phyloP scores from a whole-genome alignment of 53 echinoderm and acorn worm species.

The Paelopatides confundens region DNA sequence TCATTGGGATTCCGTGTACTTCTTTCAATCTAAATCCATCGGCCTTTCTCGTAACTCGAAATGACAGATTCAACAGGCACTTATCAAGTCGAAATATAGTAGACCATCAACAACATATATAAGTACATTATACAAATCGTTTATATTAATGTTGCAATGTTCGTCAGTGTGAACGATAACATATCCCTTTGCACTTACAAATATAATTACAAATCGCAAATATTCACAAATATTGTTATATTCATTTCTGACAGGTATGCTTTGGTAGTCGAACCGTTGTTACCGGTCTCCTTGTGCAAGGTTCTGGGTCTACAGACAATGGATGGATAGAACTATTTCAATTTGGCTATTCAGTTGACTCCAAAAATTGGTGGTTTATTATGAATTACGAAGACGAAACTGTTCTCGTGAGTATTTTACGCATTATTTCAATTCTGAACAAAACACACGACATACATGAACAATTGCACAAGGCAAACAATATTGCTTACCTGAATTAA shows the following conservation, averaged over 20 bases:
- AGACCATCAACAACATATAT: no score
- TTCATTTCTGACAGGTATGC: constrained; percentile 38
- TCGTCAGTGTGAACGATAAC: no score
- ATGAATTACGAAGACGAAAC: background rate
- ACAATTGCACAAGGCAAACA: no score
- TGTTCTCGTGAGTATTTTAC: background rate
- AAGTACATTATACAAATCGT: no score
- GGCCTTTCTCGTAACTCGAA: no score
- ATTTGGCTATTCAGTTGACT: constrained; percentile 61
- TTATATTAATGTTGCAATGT: no score
- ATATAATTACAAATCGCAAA: background rate
- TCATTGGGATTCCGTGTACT: no score
- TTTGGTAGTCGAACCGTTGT: constrained; percentile 71
- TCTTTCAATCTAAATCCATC: no score
- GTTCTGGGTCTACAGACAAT: constrained; percentile 47
- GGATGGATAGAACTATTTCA: constrained; percentile 82
- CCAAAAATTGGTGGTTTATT: constrained; percentile 70
- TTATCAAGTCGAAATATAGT: no score
- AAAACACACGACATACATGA: background rate
- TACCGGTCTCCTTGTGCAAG: constrained; percentile 72
- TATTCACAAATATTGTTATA: background rate
- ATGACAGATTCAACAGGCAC: no score
- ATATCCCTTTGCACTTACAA: background rate
- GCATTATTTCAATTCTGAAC: no score
- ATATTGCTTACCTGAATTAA: no score